phyloP scores from a whole-genome alignment of 2,797 vertebrate genomes.

The Helostoma temminkii region DNA sequence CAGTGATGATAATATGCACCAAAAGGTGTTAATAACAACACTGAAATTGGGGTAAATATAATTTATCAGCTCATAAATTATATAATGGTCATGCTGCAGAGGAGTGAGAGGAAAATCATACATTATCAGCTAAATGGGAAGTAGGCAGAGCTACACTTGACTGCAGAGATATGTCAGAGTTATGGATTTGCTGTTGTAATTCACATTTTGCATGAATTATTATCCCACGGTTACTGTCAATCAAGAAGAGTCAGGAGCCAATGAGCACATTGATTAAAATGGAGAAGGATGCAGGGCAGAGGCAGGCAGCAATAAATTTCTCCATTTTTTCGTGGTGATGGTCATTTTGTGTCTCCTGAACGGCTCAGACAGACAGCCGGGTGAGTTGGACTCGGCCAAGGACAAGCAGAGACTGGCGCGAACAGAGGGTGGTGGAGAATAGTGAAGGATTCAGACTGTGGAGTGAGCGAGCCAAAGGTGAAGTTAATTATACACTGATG shows the following conservation, averaged over 20 bases:
- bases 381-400: constrained; percentile 48
- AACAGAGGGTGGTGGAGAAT: constrained; percentile 42
- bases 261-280: constrained; percentile 14
- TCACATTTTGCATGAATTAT: constrained; percentile 24
- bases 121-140: constrained; percentile 28
- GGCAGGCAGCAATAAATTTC: neutral
- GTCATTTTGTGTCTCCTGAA: constrained; percentile 31
- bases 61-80: neutral
- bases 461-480: constrained; percentile 56
- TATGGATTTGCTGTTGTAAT: constrained; percentile 19
- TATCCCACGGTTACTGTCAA: constrained; percentile 16
- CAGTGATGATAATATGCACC: too few species aligned
- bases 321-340: too few species aligned
- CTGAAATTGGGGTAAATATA: neutral
- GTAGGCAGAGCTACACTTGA: constrained; percentile 7
- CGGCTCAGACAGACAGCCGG: constrained; percentile 24
- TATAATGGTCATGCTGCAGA: neutral
- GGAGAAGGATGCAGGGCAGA: neutral
- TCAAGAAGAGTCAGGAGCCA: neutral
- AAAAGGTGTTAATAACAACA: neutral
- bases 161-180: constrained; percentile 9
- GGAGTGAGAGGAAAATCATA: neutral
- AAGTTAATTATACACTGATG: constrained; percentile 59
- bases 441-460: constrained; percentile 2
- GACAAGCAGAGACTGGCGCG: constrained; percentile 55